Percentiles rank a stretch among this genome's conserved stretches.
phyloP scores from a whole-genome alignment of 2,797 vertebrate genomes.

The Telmatherina bonti region DNA sequence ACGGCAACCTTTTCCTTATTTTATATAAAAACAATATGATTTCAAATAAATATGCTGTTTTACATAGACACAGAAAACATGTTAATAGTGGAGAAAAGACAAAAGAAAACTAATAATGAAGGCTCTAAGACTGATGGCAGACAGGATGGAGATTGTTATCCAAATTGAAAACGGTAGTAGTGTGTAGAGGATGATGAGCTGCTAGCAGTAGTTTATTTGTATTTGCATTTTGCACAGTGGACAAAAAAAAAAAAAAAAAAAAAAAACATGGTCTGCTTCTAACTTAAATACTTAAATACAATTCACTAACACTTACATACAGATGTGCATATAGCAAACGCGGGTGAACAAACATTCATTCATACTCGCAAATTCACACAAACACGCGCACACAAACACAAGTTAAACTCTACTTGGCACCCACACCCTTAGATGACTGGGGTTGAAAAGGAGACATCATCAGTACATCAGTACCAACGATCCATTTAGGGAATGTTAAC shows the following conservation, averaged over 20 bases:
- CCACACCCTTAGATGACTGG: constrained; percentile 46
- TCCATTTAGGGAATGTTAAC: constrained; percentile 81
- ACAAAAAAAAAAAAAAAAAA: constrained; percentile 65
- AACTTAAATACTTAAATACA: constrained; percentile 68
- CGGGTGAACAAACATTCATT: constrained; percentile 43
- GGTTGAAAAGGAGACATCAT: constrained; percentile 58
- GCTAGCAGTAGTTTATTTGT: constrained; percentile 74
- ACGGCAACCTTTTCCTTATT: constrained; percentile 86
- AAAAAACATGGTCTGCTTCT: constrained; percentile 37
- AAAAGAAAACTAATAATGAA: constrained; percentile 76
- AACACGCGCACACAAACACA: constrained; percentile 37
- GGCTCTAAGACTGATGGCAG: constrained; percentile 70
- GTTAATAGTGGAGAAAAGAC: constrained; percentile 89
- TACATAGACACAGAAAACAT: constrained; percentile 92
- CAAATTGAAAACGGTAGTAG: constrained; percentile 44
- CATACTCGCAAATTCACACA: constrained; percentile 43
- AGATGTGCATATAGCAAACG: constrained; percentile 32
- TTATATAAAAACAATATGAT: constrained; percentile 97
- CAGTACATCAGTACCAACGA: constrained; percentile 65
- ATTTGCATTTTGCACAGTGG: constrained; percentile 58
- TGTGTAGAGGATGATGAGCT: constrained; percentile 54
- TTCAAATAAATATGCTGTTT: constrained; percentile 99
- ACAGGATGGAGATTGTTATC: constrained; percentile 54
- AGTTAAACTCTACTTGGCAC: constrained; percentile 57
- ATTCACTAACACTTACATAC: constrained; percentile 57